Conservation (phyloP, 30 jellyfish, hydroid and myxozoan species). For the Morbakka virulenta region DNA sequence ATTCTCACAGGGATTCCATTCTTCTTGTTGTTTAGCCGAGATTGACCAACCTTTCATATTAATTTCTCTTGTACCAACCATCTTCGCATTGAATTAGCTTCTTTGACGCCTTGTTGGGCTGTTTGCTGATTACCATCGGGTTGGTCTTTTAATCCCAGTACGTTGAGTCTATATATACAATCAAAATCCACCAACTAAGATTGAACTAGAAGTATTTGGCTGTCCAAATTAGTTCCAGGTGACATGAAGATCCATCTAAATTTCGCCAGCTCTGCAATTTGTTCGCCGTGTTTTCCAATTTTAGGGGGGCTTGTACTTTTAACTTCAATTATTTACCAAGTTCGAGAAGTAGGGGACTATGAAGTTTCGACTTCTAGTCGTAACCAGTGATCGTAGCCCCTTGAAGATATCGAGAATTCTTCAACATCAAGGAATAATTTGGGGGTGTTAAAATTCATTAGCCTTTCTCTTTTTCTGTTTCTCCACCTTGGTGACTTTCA, state of each 20-base stretch:
- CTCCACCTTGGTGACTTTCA: too few species aligned
- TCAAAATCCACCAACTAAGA: not conserved
- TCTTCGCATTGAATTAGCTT: not conserved
- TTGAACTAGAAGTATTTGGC: not conserved
- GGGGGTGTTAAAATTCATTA: too few species aligned
- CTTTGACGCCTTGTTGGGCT: too few species aligned
- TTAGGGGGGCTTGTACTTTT: too few species aligned
- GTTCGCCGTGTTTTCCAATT: not conserved
- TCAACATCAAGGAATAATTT: too few species aligned
- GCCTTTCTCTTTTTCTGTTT: too few species aligned
- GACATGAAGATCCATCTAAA: not conserved
- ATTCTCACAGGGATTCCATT: not conserved
- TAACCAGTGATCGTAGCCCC: too few species aligned
- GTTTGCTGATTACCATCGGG: not conserved
- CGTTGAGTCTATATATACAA: not conserved
- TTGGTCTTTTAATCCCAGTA: not conserved
- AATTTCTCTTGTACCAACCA: not conserved
- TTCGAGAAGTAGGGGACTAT: too few species aligned
- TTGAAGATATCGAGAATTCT: too few species aligned
- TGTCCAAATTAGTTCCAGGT: not conserved
- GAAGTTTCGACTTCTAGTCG: too few species aligned
- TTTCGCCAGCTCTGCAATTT: not conserved
- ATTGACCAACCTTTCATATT: not conserved
- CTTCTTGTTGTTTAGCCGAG: not conserved
- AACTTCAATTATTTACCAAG: too few species aligned